Evolutionary conservation across 2,888 invertebrate species (phyloP), one percentile per base, ranked within the genome.

Genomic region (Perithous albicinctus): DNA sequence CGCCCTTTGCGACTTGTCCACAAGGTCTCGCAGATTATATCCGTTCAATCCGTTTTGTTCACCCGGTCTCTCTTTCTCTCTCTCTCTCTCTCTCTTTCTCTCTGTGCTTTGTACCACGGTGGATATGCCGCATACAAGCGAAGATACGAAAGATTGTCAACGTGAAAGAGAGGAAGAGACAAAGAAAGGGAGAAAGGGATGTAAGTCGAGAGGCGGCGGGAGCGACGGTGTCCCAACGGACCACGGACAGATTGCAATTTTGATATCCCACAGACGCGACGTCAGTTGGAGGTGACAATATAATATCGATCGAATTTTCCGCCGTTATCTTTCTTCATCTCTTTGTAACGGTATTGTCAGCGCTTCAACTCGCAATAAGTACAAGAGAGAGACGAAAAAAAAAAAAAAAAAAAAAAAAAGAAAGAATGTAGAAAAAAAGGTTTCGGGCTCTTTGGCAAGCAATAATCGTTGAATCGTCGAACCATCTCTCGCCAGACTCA

Each of bases 241-340:
- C 78, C 78, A 70, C 43, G 61, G 78, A 78, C 75, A 82, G 82
- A 82, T 82, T 82, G 82, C 78, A 82, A 82, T 82, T 82, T 82
- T 78, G 75, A 78, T 82, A 82, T 69, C 78, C 78, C 82, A 26
- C 82, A 78, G 61, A 63, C 56, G 78, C 74, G 67, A 29, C 82
- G 82, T 82, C 82, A 78, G 75, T 78, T 70, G 82, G 59, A 75
- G 75, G 75, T 82, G 75, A 82, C 82, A 78, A 78, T 85, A 79
- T 83, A 76, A 61, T 81, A 76, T 76, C 79, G 46, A 67, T 69
- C 69, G 41, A 59, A 48, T 12, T 46, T 78, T 54, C 63, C 64
- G 61, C 6, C 72, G 48, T 35, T 54, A 38, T 41, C 23, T 35
- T 18, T 48, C 54, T 67, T 41, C 67, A 64, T 32, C 41, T 73